A percentile compares a stretch with the other conserved stretches of the same genome.
phyloP scores from a whole-genome alignment of 23 tunicate species.

The Styela plicata region DNA sequence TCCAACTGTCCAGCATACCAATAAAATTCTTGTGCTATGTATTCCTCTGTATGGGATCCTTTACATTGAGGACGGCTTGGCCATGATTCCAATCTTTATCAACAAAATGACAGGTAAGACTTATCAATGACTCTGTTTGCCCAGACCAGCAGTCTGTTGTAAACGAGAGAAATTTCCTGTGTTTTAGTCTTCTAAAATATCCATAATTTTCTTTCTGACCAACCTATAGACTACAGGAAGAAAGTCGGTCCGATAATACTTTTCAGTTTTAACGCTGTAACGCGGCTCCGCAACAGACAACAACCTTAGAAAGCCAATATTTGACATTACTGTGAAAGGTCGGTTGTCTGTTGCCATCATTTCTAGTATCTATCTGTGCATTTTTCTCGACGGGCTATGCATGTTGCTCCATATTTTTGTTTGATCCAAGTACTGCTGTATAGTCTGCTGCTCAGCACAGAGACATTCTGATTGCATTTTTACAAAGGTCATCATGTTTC shows the following conservation, averaged over 20 bases:
- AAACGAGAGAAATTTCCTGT: slow-evolving; percentile 31
- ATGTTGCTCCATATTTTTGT: slow-evolving; percentile 11
- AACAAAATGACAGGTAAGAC: slow-evolving; percentile 32
- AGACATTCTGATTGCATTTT: too few species aligned
- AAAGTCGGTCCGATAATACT: slow-evolving; percentile 18
- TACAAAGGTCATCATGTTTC: too few species aligned
- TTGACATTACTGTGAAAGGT: slow-evolving; percentile 43
- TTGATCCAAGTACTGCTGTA: background rate
- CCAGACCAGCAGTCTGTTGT: slow-evolving; percentile 49
- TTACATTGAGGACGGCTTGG: slow-evolving; percentile 24
- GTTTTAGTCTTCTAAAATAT: slow-evolving; percentile 8
- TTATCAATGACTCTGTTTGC: slow-evolving; percentile 33
- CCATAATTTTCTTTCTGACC: slow-evolving; percentile 18
- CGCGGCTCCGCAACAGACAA: slow-evolving; percentile 28
- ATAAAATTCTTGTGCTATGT: slow-evolving; percentile 18
- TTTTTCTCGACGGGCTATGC: background rate
- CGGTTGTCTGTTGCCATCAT: slow-evolving; percentile 49
- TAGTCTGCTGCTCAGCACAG: background rate
- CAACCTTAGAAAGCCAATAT: slow-evolving; percentile 37
- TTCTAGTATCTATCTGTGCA: slow-evolving; percentile 15
- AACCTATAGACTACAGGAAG: background rate
- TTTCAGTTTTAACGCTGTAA: slow-evolving; percentile 22
- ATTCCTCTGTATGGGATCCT: slow-evolving; percentile 32
- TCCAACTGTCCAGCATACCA: slow-evolving; percentile 14
- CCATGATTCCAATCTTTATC: slow-evolving; percentile 8